Evolutionary conservation across 2,113 vertebrate species (phyloP).

Genomic region (Amblyopsis rosae): DNA sequence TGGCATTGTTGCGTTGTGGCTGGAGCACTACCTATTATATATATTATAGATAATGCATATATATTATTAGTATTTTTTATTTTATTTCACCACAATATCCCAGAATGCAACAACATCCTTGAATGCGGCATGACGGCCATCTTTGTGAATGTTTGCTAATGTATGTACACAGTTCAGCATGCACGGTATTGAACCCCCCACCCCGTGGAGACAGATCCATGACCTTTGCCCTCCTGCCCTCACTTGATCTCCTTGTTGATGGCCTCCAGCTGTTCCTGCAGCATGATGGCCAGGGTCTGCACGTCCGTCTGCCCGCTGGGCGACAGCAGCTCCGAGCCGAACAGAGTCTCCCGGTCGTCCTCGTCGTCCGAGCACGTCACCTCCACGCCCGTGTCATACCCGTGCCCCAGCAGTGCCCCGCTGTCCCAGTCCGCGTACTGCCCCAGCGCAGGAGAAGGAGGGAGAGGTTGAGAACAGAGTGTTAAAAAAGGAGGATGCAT

Average conservation of each 20-base stretch:
- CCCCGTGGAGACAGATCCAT: too few species aligned
- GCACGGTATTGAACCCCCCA: too few species aligned
- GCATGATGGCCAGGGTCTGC: slow-evolving; percentile 91
- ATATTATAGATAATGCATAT: too few species aligned
- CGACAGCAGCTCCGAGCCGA: slow-evolving; percentile 86
- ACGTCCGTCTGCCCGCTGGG: slow-evolving; percentile 91
- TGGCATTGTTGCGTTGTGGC: too few species aligned
- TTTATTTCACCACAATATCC: too few species aligned
- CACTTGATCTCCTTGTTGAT: slow-evolving; percentile 96
- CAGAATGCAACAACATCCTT: too few species aligned
- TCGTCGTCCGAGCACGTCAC: slow-evolving; percentile 84
- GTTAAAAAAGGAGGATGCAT: background rate
- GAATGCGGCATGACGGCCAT: too few species aligned
- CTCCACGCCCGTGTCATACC: slow-evolving; percentile 82
- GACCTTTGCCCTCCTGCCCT: slow-evolving; percentile 37
- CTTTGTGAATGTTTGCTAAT: too few species aligned
- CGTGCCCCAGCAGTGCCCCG: slow-evolving; percentile 74
- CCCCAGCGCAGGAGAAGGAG: background rate
- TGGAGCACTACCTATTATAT: too few species aligned
- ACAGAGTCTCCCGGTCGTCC: slow-evolving; percentile 82
- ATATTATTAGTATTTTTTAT: too few species aligned
- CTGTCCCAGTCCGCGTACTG: slow-evolving; percentile 87
- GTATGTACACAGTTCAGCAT: too few species aligned
- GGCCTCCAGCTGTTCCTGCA: slow-evolving; percentile 92
- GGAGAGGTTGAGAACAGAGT: background rate